Evolutionary conservation across 2,113 vertebrate genomes (phyloP), one percentile per base, ranked within the genome.

Genomic region (Salvelinus sp.): DNA sequence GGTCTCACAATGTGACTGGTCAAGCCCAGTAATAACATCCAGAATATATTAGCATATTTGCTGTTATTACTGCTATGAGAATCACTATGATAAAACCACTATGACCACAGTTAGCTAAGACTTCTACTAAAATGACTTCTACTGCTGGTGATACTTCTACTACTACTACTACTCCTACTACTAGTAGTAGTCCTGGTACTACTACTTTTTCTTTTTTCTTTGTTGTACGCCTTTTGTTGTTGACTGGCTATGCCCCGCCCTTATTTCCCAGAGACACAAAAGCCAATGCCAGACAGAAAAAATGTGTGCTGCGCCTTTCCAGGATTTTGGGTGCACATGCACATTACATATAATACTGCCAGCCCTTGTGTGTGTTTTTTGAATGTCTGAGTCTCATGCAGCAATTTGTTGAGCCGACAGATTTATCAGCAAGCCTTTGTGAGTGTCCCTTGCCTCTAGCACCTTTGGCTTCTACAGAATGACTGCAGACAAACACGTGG

Each of bases 341-440:
- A 91, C 86, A 88, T 86, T 38, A 7, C 0, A 3, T 7, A 44
- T 27, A 66, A 25, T 28, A 30, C 30, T 22, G 33, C 76, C 27
- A 67, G 65, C 30, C 60, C 50, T 57, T 79, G 63, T 73, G 79
- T 30, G 38, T 27, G 63, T 64, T n/a, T 22, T 74, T 18, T 65
- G 10, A 47, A 28, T 65, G 62, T 18, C 23, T 27, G 20, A 47
- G 63, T 65, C 18, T 67, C 3, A 28, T 30, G 75, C 64, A 73
- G 73, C 75, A 85, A 81, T 83, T 87, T 88, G 88, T 86, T 79
- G 70, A 69, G 23, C 57, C 78, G 89, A 84, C 85, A 92, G 91
- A 92, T 94, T 93, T 92, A 92, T 91, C 83, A 85, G 82, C 66
- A 60, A 62, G 75, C 87, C 82, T 91, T 90, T 93, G 90, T 92